Evolutionary conservation across 2,888 invertebrate species (phyloP).

Genomic region (Tenthredo distinguenda): DNA sequence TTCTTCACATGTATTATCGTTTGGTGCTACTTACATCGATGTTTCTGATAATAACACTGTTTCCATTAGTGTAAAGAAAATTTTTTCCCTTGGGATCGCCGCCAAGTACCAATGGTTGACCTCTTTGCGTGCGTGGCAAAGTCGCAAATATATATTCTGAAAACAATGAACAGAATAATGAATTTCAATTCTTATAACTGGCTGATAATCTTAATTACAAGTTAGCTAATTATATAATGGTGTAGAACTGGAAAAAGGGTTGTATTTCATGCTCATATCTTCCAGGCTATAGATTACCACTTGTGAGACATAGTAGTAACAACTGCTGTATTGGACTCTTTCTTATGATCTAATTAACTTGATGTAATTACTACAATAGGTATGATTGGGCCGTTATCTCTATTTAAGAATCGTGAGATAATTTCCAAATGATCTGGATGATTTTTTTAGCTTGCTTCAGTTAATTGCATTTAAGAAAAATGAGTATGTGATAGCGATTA

Average conservation of each 20-base stretch:
- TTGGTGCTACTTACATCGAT: constrained; percentile 86
- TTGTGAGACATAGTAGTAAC: background rate
- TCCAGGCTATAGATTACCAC: background rate
- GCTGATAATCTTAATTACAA: background rate
- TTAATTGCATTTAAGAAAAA: background rate
- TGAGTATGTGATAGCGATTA: background rate
- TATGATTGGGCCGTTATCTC: background rate
- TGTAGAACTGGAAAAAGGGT: background rate
- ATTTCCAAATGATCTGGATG: background rate
- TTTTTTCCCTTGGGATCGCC: constrained; percentile 98
- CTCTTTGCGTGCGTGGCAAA: constrained; percentile 96
- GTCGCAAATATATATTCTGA: constrained; percentile 95
- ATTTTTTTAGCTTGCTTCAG: background rate
- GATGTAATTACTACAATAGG: background rate
- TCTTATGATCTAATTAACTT: background rate
- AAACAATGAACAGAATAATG: constrained; percentile 63
- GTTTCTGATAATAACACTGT: constrained; percentile 98
- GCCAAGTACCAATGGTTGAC: constrained; percentile 95
- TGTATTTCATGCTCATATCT: background rate
- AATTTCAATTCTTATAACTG: background rate
- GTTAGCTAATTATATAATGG: background rate
- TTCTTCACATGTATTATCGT: constrained; percentile 19
- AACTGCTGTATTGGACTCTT: no score
- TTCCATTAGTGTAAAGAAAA: constrained; percentile 98
- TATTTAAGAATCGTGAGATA: background rate